Conservation (phyloP, 30 jellyfish, hydroid and myxozoan genomes). For the Hydractinia echinata region DNA sequence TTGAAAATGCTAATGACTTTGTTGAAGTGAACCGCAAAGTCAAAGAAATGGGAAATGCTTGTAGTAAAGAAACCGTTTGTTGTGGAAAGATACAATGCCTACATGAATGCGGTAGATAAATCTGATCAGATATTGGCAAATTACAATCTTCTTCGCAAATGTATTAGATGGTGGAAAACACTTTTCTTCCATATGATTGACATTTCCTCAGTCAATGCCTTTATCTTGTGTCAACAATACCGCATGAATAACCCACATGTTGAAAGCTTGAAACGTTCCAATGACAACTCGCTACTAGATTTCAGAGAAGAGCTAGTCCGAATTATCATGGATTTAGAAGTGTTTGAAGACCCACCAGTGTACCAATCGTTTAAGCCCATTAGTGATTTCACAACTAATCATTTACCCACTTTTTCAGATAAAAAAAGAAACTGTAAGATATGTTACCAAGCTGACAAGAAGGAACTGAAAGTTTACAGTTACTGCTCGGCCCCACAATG, state of each 20-base stretch:
- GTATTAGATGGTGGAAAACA: constrained; percentile 26
- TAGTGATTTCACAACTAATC: background rate
- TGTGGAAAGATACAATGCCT: constrained; percentile 22
- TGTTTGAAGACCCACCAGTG: background rate
- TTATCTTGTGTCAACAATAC: constrained; percentile 11
- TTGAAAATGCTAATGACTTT: background rate
- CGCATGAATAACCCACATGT: constrained; percentile 12
- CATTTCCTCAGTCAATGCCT: constrained; percentile 24
- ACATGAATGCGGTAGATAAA: constrained; percentile 43
- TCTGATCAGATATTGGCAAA: constrained; percentile 31
- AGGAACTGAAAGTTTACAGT: background rate
- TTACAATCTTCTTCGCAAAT: constrained; percentile 21
- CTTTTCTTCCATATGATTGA: constrained; percentile 35
- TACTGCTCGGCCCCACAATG: constrained; percentile 21
- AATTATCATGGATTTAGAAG: background rate
- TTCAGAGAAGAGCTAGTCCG: background rate
- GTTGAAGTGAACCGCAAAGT: constrained; percentile 12
- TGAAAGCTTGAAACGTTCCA: background rate
- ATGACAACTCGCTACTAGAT: background rate
- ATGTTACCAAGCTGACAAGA: background rate
- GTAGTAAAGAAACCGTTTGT: constrained; percentile 30
- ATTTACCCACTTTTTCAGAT: background rate
- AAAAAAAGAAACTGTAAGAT: background rate
- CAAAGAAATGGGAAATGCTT: background rate
- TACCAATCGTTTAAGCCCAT: background rate